Base-by-base conservation (phyloP, 2,113 vertebrate species). In the Condylura cristata region DNA sequence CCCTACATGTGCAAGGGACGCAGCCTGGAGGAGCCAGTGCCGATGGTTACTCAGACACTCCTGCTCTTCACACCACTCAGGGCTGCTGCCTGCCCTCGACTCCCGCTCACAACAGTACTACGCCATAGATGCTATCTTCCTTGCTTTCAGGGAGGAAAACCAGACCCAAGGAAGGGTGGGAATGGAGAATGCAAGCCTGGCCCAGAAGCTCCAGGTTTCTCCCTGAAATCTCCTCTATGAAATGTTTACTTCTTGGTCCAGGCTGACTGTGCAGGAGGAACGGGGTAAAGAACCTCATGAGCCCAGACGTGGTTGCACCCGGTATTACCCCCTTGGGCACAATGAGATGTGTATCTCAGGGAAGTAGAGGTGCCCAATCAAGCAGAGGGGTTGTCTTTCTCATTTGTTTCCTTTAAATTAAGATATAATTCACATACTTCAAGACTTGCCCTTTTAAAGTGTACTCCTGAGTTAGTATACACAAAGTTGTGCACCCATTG, bases 61-160 rank as follows among this genome's bases (percentile, higher is more conserved):
- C 46, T 28, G 34, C 26, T 44, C 72, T 48, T 4, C 2, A 22
- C 20, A 2, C n/a, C 14, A 37, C 34, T 0, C 78, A 8, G 4
- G 44, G 34, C 12, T 18, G 4, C 41, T 7, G 11, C 37, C 58
- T 75, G 60, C 34, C 75, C 65, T 53, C 65, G 37, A 16, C 3
- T 20, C 28, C 14, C 70, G 44, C 63, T 74, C 75, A 32, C 10
- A 2, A 17, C 11, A 34, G 12, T 60, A 44, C 39, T 6, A 16
- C 0, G 0, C 44, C 51, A 51, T 71, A 95, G 98, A 81, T 97
- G 97, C 87, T 60, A 96, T 53, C 90, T 97, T 96, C 96, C 97
- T 32, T 20, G 74, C 96, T 97, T 96, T 97, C 61, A 70, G 70
- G 63, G n/a, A 12, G 34, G 56, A 63, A 86, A 78, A 34, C 11